Conservation (phyloP, 2,797 vertebrate species). For the Eremophila alpestris region DNA sequence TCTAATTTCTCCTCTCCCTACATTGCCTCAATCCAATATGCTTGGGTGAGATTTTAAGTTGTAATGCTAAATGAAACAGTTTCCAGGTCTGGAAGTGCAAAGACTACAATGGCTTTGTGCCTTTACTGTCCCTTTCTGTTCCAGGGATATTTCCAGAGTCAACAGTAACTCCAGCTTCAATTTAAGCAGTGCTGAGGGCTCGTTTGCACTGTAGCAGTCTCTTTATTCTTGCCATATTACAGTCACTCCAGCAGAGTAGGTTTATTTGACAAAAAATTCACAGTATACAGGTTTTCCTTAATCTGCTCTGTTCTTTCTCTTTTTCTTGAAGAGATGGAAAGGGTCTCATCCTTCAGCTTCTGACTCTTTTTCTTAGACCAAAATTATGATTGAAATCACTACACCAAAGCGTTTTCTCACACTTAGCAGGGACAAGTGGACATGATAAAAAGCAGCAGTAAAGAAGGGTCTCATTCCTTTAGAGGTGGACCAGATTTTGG, state of each 20-base stretch:
- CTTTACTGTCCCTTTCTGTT: not conserved
- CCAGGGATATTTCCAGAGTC: not conserved
- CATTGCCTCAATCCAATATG: fast-evolving
- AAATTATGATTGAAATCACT: not conserved
- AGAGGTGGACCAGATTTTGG: not conserved
- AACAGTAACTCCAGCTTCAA: not conserved
- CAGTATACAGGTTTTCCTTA: not conserved
- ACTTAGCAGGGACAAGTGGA: too few relatives aligned
- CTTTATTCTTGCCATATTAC: not conserved
- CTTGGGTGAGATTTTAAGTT: not conserved
- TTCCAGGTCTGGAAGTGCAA: not conserved
- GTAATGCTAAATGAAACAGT: not conserved
- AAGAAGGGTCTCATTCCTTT: not conserved
- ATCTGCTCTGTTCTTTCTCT: not conserved
- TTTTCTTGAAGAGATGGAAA: not conserved
- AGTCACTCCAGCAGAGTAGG: not conserved
- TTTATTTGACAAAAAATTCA: not conserved
- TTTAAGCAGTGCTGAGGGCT: not conserved
- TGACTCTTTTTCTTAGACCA: not conserved
- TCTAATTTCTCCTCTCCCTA: not conserved
- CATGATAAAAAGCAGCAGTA: not conserved
- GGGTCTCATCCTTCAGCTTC: not conserved
- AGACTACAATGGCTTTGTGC: not conserved
- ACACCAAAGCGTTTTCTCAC: not conserved
- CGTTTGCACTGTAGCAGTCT: not conserved